Evolutionary conservation across 2,797 vertebrate genomes (phyloP).

Genomic region (Falco columbarius): DNA sequence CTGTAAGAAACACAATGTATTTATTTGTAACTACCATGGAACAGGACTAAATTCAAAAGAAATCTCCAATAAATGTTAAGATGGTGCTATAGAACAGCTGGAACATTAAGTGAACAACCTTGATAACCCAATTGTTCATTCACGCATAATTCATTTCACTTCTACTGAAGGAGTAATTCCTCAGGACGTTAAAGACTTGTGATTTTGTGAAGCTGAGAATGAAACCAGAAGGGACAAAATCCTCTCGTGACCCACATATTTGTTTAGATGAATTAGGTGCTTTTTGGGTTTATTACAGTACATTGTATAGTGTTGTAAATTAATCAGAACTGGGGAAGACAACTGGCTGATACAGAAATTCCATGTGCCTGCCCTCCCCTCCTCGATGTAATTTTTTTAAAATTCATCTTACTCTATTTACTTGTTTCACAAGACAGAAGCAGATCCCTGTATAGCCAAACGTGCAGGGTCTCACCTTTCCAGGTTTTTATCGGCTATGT

Average conservation of each 20-base stretch:
- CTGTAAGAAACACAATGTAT: not conserved
- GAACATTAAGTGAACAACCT: constrained; percentile 34
- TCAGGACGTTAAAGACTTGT: not conserved
- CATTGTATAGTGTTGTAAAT: not conserved
- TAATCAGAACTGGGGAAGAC: not conserved
- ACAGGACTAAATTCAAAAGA: constrained; percentile 40
- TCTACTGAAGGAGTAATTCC: constrained; percentile 39
- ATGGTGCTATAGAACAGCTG: constrained; percentile 56
- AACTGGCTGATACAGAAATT: not conserved
- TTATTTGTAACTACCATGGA: constrained; percentile 6
- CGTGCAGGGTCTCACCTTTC: not conserved
- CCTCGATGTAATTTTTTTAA: not conserved
- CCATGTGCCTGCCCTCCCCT: not conserved
- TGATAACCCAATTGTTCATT: constrained; percentile 61
- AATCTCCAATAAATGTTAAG: not conserved
- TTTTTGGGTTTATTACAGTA: not conserved
- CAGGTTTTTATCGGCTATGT: not conserved
- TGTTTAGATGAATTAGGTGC: not conserved
- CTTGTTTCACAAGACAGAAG: not conserved
- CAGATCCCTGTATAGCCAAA: not conserved
- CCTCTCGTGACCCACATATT: not conserved
- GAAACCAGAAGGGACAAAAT: not conserved
- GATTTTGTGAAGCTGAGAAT: constrained; percentile 20
- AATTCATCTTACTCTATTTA: not conserved
- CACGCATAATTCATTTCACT: constrained; percentile 3